These are phyloP conservation scores for Taeniopygia guttata DNA, from an alignment of 2,797 vertebrate genomes.

Conservation along the genomic window DNA sequence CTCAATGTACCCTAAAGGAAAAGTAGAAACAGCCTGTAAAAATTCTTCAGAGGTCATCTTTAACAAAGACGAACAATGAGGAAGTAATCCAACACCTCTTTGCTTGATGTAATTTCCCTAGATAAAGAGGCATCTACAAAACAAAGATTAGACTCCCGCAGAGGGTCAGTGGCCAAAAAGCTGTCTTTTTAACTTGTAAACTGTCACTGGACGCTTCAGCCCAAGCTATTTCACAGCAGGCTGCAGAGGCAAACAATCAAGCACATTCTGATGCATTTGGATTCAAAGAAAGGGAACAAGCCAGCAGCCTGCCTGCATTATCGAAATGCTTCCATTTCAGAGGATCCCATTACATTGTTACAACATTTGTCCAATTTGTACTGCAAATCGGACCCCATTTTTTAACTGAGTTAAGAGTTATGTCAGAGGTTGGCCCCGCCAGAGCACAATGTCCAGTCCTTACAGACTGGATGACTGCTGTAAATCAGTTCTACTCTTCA, in stretches of 20 bases:
- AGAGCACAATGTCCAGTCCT: not conserved
- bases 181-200: conserved; percentile 34
- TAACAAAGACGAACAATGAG: conserved; percentile 41
- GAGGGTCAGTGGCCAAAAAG: conserved; percentile 52
- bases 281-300: conserved; percentile 40
- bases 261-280: conserved; percentile 23
- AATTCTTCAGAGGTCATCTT: conserved; percentile 50
- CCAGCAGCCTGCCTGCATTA: not conserved
- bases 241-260: conserved; percentile 43
- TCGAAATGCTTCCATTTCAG: not conserved
- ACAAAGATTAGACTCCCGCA: conserved; percentile 50
- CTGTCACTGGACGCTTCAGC: conserved; percentile 4
- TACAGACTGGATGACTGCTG: not conserved
- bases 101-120: conserved; percentile 17
- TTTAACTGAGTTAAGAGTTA: not conserved
- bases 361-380: conserved; percentile 31
- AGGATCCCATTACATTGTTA: conserved; percentile 8
- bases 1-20: not conserved
- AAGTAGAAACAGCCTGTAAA: not conserved
- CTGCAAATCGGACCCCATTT: not conserved
- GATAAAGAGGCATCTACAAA: conserved; percentile 47
- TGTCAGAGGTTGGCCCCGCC: not conserved
- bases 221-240: conserved; percentile 42
- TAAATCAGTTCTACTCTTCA: not conserved
- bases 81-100: conserved; percentile 43